Base-by-base conservation (phyloP, 2,888 invertebrate genomes). In the Calliopum simillimum region DNA sequence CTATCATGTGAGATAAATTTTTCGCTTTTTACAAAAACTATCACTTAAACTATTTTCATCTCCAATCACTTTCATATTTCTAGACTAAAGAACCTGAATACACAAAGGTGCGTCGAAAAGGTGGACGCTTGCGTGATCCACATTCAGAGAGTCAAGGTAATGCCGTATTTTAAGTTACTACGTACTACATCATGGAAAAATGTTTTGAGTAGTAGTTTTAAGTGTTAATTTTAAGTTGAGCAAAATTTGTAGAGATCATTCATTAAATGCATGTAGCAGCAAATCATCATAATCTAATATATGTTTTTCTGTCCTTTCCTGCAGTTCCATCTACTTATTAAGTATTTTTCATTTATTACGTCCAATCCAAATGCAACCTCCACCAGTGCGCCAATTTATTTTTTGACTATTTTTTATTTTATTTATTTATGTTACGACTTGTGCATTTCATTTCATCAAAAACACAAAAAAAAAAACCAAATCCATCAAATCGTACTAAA, bases 111-210 rank as follows among this genome's bases (percentile, higher is more conserved):
- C 88, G 93, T 82, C 91, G 93, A 91, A 93, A 93, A 92, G 93
- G 93, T 76, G 91, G 91, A 75, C 88, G 92, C 80, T 88, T 93
- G 69, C 88, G 93, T 71, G 94, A 94, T 85, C 93, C 93, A 14
- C 93, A 93, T 87, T 93, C 93, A 3, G 94, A 94, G 84, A 93
- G 93, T 84, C 94, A 94, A 93, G 94, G 93, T 93, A 89, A 66
- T 16, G 16, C 12, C 6, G 41, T 25, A 21, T 44, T 44, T 13
- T 51, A 16, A 23, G 25, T 14, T 19, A 14, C 25, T 46, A 44
- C 19, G 61, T 33, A 33, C 25, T 25, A 25, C 33, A 1, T 33
- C 33, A 33, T 33, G n/a, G n/a, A 33, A 33, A 8, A 33, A 5
- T 8, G 33, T 33, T 33, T 33, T 33, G 5, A 79, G 67, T 65